Evolutionary conservation across 1,140 invertebrate genomes (phyloP).

Genomic region (Chironomus tepperi): DNA sequence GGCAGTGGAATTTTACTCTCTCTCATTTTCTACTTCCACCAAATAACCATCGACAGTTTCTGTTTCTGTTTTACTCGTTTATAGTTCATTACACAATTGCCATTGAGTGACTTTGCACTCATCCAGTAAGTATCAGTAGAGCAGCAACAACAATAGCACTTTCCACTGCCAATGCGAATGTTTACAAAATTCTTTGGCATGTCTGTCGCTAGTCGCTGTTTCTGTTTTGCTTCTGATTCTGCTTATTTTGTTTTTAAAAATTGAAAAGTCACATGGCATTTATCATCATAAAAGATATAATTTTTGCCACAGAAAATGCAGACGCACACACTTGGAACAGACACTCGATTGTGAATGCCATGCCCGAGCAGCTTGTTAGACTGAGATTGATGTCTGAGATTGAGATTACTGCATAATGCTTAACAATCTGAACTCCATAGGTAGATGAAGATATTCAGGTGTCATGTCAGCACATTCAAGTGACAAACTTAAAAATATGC

Average conservation of each 20-base stretch:
- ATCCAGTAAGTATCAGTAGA: neutral
- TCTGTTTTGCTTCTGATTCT: neutral
- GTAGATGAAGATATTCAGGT: no score
- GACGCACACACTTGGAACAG: no score
- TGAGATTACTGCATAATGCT: no score
- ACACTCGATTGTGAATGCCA: no score
- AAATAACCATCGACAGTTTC: neutral
- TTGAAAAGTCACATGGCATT: neutral
- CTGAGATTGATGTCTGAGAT: no score
- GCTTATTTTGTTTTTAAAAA: neutral
- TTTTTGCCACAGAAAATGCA: no score
- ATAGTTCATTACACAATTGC: conserved; percentile 22
- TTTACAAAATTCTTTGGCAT: neutral
- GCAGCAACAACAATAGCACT: neutral
- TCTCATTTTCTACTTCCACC: neutral
- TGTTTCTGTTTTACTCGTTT: conserved; percentile 5
- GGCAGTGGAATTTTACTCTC: conserved; percentile 18
- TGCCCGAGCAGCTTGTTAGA: no score
- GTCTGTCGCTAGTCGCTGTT: neutral
- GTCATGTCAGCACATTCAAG: no score
- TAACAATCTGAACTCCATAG: no score
- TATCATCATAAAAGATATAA: neutral
- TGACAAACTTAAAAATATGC: no score
- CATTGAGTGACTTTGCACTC: conserved; percentile 21
- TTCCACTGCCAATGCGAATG: neutral